Evolutionary conservation across 2,113 vertebrate species (phyloP).

Genomic region (Manacus vitellinus): DNA sequence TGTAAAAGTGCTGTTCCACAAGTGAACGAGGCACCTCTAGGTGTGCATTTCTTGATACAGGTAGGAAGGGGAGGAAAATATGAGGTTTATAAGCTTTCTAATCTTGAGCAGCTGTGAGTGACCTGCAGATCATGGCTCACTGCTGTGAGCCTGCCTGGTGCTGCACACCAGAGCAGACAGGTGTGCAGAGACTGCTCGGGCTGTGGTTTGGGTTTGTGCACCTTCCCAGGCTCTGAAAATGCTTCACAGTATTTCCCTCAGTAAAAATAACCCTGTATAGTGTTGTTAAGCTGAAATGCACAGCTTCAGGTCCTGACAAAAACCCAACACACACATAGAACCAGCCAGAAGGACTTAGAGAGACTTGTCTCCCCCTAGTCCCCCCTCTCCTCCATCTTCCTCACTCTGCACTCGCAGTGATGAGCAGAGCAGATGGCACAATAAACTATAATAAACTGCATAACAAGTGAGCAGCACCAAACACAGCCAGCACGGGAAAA

Average conservation of each 20-base stretch:
- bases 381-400: conserved; percentile 19
- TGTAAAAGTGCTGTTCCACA: background rate
- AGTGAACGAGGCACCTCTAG: background rate
- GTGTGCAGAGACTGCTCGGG: background rate
- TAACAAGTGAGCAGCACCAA: conserved; percentile 33
- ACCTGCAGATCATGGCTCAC: rapidly evolving
- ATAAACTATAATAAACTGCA: conserved; percentile 38
- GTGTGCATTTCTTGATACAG: background rate
- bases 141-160: background rate
- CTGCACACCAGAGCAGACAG: background rate
- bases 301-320: background rate
- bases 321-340: background rate
- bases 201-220: background rate
- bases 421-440: conserved; percentile 60
- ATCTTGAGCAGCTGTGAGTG: rapidly evolving
- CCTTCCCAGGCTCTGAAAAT: background rate
- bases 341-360: background rate
- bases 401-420: background rate
- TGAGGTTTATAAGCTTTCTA: background rate
- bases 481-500: background rate
- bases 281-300: background rate
- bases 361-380: background rate
- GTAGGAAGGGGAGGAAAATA: background rate
- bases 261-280: background rate
- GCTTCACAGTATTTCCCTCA: background rate